A percentile compares a stretch with the other conserved stretches of the same genome.
Conservation (phyloP, 2,797 vertebrate species). For the Dallia pectoralis region DNA sequence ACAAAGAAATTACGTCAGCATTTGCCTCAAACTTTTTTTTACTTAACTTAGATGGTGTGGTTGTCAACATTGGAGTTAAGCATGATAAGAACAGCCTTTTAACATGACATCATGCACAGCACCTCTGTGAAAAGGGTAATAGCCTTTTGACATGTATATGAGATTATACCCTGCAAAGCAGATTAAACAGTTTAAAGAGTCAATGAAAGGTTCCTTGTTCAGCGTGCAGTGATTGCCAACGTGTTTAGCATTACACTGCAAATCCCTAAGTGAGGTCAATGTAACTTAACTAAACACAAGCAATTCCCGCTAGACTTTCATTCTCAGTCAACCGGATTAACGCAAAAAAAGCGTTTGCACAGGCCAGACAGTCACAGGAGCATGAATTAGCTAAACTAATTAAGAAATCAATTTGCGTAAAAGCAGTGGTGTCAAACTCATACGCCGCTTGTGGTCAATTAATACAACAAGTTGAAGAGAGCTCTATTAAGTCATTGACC, state of each 20-base stretch:
- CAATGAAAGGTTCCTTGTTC: not conserved
- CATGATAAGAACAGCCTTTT: too few species aligned
- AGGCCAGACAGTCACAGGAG: too few species aligned
- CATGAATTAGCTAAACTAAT: too few species aligned
- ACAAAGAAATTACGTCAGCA: too few species aligned
- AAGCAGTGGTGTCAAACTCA: too few species aligned
- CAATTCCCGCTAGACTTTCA: not conserved
- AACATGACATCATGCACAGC: not conserved
- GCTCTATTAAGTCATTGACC: too few species aligned
- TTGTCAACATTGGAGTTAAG: too few species aligned
- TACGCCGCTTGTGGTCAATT: too few species aligned
- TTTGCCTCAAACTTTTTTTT: too few species aligned
- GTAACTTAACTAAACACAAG: constrained; percentile 2
- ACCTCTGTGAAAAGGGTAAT: not conserved
- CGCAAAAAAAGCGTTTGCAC: not conserved
- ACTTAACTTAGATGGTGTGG: too few species aligned
- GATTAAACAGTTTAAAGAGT: not conserved
- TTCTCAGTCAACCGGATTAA: constrained; percentile 9
- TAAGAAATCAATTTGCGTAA: too few species aligned
- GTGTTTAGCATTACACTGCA: not conserved
- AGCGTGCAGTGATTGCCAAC: not conserved
- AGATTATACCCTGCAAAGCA: not conserved
- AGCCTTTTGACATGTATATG: not conserved
- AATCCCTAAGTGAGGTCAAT: constrained; percentile 11
- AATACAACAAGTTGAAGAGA: too few species aligned